A percentile compares a stretch with the other conserved stretches of the same genome.
Evolutionary conservation across 1,140 invertebrate species (phyloP).

Genomic region (Tribolium castaneum): DNA sequence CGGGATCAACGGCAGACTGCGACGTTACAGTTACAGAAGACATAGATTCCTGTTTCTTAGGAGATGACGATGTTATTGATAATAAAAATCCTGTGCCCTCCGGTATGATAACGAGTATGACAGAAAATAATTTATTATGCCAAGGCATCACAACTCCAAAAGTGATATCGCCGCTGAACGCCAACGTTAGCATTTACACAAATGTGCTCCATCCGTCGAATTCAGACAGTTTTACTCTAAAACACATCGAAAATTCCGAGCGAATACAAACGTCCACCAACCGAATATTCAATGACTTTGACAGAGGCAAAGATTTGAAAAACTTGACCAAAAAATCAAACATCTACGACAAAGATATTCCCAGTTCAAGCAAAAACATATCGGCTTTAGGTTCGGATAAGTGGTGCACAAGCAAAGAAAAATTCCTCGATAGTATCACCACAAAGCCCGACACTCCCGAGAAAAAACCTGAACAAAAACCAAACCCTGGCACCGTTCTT

Average conservation of each 20-base stretch:
- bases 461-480: conserved; percentile 29
- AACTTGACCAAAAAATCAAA: conserved; percentile 50
- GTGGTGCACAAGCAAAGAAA: conserved; percentile 59
- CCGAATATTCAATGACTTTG: conserved; percentile 44
- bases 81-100: conserved; percentile 40
- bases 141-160: conserved; percentile 35
- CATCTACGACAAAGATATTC: conserved; percentile 50
- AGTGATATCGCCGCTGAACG: conserved; percentile 40
- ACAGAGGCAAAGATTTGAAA: conserved; percentile 45
- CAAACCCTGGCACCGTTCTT: conserved; percentile 62
- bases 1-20: conserved; percentile 68
- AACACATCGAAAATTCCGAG: conserved; percentile 51
- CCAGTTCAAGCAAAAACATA: conserved; percentile 44
- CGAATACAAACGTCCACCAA: conserved; percentile 43
- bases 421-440: conserved; percentile 55
- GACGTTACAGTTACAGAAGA: conserved; percentile 66
- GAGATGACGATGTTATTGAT: conserved; percentile 50
- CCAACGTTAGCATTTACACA: conserved; percentile 47
- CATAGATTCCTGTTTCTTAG: conserved; percentile 51
- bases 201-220: conserved; percentile 47
- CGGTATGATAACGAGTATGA: conserved; percentile 30
- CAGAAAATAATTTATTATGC: conserved; percentile 43
- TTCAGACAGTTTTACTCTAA: conserved; percentile 36
- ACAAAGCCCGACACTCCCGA: conserved; percentile 42
- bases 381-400: conserved; percentile 52